phyloP scores from a whole-genome alignment of 2,888 invertebrate species.

The Athalia circularis region DNA sequence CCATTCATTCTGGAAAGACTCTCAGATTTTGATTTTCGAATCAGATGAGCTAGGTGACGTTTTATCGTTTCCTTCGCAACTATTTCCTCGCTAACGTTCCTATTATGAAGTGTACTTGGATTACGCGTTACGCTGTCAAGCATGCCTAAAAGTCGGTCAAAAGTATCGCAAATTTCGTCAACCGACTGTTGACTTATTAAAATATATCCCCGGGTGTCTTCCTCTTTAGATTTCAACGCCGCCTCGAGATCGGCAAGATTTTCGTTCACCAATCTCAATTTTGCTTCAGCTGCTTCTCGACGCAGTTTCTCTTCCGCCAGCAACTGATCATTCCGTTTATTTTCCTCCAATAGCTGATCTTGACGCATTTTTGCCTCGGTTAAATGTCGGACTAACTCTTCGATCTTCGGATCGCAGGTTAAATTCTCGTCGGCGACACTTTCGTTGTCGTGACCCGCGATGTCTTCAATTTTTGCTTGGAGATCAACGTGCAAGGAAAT shows the following conservation, averaged over 20 bases:
- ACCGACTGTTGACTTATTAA: conserved; percentile 66
- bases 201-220: conserved; percentile 63
- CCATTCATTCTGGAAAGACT: conserved; percentile 58
- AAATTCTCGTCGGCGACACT: background rate
- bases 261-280: conserved; percentile 58
- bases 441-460: conserved; percentile 48
- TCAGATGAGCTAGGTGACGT: conserved; percentile 59
- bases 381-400: conserved; percentile 57
- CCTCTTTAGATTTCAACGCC: conserved; percentile 61
- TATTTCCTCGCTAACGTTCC: conserved; percentile 39
- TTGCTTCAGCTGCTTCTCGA: conserved; percentile 64
- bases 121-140: conserved; percentile 58
- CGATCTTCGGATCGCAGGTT: background rate
- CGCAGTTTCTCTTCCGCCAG: conserved; percentile 64
- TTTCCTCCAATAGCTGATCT: conserved; percentile 60
- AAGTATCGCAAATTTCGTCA: conserved; percentile 65
- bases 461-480: conserved; percentile 52
- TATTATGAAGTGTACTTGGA: conserved; percentile 23
- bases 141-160: conserved; percentile 63
- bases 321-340: conserved; percentile 54
- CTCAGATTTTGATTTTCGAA: conserved; percentile 70
- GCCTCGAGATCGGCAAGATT: conserved; percentile 62
- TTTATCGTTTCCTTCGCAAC: conserved; percentile 56
- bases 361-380: conserved; percentile 57
- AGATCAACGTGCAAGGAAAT: conserved; percentile 65